Conservation (phyloP, 2,888 invertebrate genomes). For the Junonia oenone region DNA sequence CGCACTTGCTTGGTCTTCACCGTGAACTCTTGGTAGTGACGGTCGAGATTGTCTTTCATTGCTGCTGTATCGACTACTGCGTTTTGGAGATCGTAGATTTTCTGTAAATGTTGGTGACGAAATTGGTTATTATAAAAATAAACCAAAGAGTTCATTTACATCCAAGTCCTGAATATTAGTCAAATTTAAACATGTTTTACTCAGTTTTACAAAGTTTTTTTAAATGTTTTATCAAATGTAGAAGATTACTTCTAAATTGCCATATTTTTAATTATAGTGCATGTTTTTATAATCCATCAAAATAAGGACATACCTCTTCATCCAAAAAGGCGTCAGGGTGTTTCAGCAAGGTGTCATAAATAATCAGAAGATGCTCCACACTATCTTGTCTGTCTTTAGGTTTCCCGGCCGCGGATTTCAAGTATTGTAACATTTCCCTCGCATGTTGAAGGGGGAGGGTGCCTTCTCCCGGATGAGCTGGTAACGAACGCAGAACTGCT, state of each 20-base stretch:
- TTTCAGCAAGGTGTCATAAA: constrained; percentile 58
- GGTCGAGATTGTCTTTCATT: constrained; percentile 50
- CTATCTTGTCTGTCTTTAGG: constrained; percentile 70
- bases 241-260: too few relatives aligned
- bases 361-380: constrained; percentile 82
- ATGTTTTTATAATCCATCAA: too few relatives aligned
- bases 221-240: too few relatives aligned
- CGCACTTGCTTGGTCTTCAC: constrained; percentile 50
- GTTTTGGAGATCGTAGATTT: constrained; percentile 68
- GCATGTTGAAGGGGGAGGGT: constrained; percentile 80
- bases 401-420: constrained; percentile 54
- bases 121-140: background rate
- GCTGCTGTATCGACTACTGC: constrained; percentile 56
- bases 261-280: too few relatives aligned
- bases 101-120: constrained; percentile 44
- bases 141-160: too few relatives aligned
- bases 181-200: too few relatives aligned
- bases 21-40: constrained; percentile 51
- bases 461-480: constrained; percentile 82
- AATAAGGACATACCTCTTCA: constrained; percentile 82
- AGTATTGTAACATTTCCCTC: constrained; percentile 78
- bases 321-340: constrained; percentile 83
- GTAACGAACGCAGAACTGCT: constrained; percentile 70
- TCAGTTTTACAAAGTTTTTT: too few relatives aligned
- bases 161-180: too few relatives aligned